phyloP scores from a whole-genome alignment of 2,113 vertebrate species.

The Agelaius tricolor region DNA sequence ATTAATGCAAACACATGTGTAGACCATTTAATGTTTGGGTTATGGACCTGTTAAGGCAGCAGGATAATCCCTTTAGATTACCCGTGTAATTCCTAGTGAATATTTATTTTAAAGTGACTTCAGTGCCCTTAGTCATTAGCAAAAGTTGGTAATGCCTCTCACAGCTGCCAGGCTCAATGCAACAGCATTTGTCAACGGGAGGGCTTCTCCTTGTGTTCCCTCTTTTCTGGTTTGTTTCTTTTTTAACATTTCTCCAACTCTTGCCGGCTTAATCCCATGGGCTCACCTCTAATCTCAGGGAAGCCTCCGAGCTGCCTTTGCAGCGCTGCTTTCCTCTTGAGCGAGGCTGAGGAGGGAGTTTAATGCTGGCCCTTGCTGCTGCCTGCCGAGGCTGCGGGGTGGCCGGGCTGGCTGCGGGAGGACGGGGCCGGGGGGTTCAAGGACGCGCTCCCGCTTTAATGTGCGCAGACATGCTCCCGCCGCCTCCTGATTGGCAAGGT shows the following conservation, averaged over 20 bases:
- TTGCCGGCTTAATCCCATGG: constrained; percentile 58
- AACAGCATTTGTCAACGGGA: constrained; percentile 17
- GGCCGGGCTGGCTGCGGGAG: constrained; percentile 32
- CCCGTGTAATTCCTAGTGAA: constrained; percentile 54
- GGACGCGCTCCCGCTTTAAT: constrained; percentile 84
- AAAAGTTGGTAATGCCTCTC: constrained; percentile 44
- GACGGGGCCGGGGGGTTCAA: constrained; percentile 77
- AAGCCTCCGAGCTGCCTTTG: constrained; percentile 30
- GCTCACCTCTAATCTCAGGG: constrained; percentile 58
- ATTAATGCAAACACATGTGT: constrained; percentile 33
- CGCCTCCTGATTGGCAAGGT: constrained; percentile 88
- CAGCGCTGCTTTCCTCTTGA: constrained; percentile 16
- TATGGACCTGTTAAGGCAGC: constrained; percentile 56
- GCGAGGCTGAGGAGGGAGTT: constrained; percentile 24
- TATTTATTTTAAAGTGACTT: constrained; percentile 67
- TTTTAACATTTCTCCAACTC: constrained; percentile 58
- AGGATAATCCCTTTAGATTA: constrained; percentile 67
- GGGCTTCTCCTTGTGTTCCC: constrained; percentile 23
- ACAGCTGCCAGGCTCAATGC: constrained; percentile 24
- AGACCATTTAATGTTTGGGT: constrained; percentile 32
- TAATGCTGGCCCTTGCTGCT: constrained; percentile 27
- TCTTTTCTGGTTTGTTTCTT: not conserved
- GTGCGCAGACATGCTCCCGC: constrained; percentile 79
- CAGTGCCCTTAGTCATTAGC: constrained; percentile 46
- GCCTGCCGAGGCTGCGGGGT: constrained; percentile 29